Conservation (phyloP, 2,797 vertebrate genomes). For the Cyclopterus lumpus region DNA sequence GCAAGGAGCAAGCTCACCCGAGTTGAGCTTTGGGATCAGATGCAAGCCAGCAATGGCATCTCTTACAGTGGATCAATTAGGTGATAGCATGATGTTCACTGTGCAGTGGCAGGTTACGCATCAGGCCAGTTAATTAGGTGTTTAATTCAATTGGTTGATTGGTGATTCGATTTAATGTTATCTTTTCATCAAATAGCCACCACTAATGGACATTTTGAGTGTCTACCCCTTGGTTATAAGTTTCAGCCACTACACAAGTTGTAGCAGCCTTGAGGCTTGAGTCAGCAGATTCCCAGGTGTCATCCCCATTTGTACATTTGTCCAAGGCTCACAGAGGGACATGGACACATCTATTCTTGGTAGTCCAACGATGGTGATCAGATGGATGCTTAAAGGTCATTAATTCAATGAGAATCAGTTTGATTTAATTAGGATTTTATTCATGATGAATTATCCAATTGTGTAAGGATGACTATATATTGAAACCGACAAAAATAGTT, state of each 20-base stretch:
- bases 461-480: not conserved
- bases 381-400: not conserved
- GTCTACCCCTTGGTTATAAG: not conserved
- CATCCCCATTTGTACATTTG: not conserved
- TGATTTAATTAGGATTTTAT: not conserved
- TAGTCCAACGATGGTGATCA: not conserved
- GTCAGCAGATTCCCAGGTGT: not conserved
- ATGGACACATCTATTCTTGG: not conserved
- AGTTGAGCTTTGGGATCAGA: constrained; percentile 18
- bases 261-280: not conserved
- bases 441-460: not conserved
- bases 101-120: constrained; percentile 22
- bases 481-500: not conserved
- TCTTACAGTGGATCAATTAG: constrained; percentile 30
- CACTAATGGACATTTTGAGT: constrained; percentile 9
- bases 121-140: constrained; percentile 40
- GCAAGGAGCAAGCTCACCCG: constrained; percentile 16
- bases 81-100: constrained; percentile 34
- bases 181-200: constrained; percentile 26
- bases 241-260: not conserved
- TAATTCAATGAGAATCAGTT: not conserved
- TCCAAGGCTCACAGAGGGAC: not conserved
- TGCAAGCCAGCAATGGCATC: not conserved
- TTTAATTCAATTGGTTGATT: constrained; percentile 40
- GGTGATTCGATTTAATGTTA: constrained; percentile 40